phyloP scores from a whole-genome alignment of 2,113 vertebrate genomes.

The Pseudorectes ferrugineus region DNA sequence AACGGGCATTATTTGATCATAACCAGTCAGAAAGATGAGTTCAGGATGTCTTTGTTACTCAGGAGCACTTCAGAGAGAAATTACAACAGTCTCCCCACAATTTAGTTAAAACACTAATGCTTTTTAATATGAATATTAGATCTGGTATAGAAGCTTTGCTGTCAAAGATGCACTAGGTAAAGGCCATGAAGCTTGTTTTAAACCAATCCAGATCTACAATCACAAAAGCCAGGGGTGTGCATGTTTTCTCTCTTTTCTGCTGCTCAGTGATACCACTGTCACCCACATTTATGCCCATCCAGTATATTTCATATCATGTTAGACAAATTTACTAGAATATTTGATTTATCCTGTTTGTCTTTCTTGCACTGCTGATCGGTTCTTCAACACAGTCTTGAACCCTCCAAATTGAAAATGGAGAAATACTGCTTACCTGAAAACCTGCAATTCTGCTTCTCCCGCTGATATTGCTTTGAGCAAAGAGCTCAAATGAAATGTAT shows the following conservation, averaged over 20 bases:
- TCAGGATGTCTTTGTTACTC: neutral
- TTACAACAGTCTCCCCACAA: neutral
- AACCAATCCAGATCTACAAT: neutral
- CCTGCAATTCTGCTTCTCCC: neutral
- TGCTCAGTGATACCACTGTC: neutral
- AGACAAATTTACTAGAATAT: neutral
- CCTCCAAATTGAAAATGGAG: neutral
- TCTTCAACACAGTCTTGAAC: neutral
- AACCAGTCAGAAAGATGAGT: neutral
- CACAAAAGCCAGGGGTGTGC: neutral
- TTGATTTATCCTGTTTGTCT: neutral
- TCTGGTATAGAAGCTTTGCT: neutral
- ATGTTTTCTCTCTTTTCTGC: neutral
- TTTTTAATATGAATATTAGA: neutral
- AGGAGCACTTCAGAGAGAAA: neutral
- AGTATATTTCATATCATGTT: neutral
- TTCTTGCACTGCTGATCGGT: neutral
- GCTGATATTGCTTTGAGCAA: neutral
- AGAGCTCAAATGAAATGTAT: neutral
- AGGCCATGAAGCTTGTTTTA: neutral
- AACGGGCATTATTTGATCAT: neutral
- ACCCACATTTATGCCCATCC: neutral
- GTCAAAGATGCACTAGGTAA: neutral
- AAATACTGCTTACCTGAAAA: conserved; percentile 54
- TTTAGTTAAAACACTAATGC: neutral